Evolutionary conservation across 2,888 invertebrate species (phyloP).

Genomic region (Tenthredo distinguenda): DNA sequence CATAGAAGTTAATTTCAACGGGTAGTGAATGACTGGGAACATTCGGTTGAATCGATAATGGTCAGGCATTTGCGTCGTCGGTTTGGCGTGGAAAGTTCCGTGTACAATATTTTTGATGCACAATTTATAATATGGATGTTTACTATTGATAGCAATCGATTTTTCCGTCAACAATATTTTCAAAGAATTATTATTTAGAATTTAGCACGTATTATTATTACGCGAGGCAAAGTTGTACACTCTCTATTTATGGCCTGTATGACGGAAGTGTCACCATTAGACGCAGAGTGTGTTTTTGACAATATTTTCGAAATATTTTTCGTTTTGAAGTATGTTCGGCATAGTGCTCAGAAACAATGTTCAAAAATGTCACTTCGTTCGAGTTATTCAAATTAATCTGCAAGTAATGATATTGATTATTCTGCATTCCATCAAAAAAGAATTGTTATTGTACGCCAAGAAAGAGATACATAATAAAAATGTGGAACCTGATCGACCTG

Average conservation of each 20-base stretch:
- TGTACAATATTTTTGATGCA: neutral
- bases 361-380: neutral
- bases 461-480: neutral
- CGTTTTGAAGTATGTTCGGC: neutral
- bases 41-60: neutral
- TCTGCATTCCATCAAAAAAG: neutral
- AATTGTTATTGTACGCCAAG: neutral
- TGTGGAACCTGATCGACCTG: neutral
- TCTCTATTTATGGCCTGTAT: neutral
- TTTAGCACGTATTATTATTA: neutral
- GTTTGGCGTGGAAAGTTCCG: neutral
- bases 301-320: too few relatives aligned
- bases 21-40: too few relatives aligned
- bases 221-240: neutral
- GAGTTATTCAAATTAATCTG: neutral
- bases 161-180: neutral
- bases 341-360: too few relatives aligned
- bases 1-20: too few relatives aligned
- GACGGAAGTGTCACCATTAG: neutral
- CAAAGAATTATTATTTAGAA: too few relatives aligned
- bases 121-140: neutral
- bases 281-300: neutral
- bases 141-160: too few relatives aligned
- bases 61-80: neutral
- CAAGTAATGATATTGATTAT: neutral